These are phyloP conservation scores for Brachypalpus laphriformis DNA, from an alignment of 2,888 invertebrate species.

Conservation along the genomic window DNA sequence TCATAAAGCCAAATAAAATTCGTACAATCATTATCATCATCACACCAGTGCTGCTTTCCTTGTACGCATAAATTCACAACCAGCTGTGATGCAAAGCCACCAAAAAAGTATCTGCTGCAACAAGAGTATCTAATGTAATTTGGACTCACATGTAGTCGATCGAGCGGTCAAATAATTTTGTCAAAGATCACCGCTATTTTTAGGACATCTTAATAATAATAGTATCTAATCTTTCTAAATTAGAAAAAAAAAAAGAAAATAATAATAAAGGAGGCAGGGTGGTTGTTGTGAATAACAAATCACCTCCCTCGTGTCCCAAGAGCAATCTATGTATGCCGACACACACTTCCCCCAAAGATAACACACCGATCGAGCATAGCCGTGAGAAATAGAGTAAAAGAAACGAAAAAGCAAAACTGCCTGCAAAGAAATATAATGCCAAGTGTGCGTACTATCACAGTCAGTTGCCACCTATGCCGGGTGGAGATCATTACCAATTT, in stretches of 20 bases:
- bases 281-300: constrained; percentile 29
- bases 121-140: not conserved
- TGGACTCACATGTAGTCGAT: no score
- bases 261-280: not conserved
- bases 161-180: constrained; percentile 7
- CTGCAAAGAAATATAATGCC: not conserved
- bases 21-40: constrained; percentile 25
- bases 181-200: constrained; percentile 50
- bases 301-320: constrained; percentile 6
- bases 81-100: no score
- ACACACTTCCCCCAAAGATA: constrained; percentile 9
- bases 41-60: constrained; percentile 10
- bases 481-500: not conserved
- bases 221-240: constrained; percentile 42
- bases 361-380: not conserved
- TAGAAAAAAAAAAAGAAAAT: not conserved
- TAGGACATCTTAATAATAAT: constrained; percentile 28
- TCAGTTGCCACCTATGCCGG: constrained; percentile 11
- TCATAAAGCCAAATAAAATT: constrained; percentile 31
- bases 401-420: constrained; percentile 1
- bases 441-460: not conserved
- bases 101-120: not conserved
- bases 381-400: not conserved
- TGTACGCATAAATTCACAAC: not conserved
- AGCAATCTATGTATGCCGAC: not conserved